Evolutionary conservation across 2,797 vertebrate species (phyloP).

Genomic region (Macropus fuliginosus): DNA sequence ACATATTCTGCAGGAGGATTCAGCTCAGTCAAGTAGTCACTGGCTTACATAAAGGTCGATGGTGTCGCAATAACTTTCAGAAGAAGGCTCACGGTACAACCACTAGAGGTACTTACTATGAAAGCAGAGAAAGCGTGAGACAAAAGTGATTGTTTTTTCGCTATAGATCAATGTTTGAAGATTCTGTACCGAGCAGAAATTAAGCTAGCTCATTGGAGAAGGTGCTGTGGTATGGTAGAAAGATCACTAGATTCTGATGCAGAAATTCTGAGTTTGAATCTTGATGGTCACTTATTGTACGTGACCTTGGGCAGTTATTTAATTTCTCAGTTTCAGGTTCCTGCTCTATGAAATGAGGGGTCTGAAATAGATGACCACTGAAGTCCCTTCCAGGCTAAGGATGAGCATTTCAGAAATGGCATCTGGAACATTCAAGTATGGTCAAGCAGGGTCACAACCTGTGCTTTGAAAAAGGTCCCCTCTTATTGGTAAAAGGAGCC

Average conservation of each 20-base stretch:
- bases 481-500: constrained; percentile 58
- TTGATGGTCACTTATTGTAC: neutral
- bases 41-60: no score
- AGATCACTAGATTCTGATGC: neutral
- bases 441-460: constrained; percentile 57
- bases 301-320: neutral
- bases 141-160: neutral
- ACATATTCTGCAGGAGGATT: neutral
- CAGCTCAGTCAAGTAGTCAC: neutral
- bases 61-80: neutral
- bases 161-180: constrained; percentile 11
- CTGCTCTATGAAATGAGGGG: neutral
- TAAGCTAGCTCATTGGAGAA: constrained; percentile 10
- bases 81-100: neutral
- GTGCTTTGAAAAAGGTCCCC: constrained; percentile 49
- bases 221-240: neutral
- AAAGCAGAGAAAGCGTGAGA: neutral
- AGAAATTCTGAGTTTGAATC: neutral
- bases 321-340: neutral
- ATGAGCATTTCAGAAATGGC: constrained; percentile 54
- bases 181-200: constrained; percentile 48
- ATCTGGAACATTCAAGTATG: constrained; percentile 58
- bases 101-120: neutral
- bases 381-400: neutral
- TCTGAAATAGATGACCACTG: neutral